Evolutionary conservation across 2,113 vertebrate species (phyloP).

Genomic region (Mustela lutreola): DNA sequence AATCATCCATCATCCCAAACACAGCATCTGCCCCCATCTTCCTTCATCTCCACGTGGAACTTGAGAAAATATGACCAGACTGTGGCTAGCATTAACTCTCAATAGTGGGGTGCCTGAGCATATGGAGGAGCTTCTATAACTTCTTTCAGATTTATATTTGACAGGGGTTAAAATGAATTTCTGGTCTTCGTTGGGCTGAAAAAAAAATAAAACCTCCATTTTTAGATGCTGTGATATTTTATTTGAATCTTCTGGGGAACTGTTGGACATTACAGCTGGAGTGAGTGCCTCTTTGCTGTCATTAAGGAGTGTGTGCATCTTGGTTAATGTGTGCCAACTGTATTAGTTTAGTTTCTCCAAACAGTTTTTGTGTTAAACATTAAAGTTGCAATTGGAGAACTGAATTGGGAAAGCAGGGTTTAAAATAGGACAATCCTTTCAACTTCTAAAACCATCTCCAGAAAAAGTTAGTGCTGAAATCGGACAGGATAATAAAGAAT

Average conservation of each 20-base stretch:
- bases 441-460: conserved; percentile 12
- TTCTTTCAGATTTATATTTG: neutral
- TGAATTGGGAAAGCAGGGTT: neutral
- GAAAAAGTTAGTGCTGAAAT: neutral
- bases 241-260: neutral
- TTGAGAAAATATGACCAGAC: neutral
- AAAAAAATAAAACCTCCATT: neutral
- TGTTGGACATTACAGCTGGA: neutral
- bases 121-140: neutral
- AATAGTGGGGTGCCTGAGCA: neutral
- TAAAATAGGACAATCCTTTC: neutral
- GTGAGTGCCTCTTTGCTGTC: neutral
- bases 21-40: neutral
- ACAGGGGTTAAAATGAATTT: conserved; percentile 2
- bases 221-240: neutral
- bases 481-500: neutral
- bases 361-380: neutral
- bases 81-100: neutral
- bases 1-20: neutral
- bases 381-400: neutral
- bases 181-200: neutral
- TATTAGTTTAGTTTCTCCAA: neutral
- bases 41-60: neutral
- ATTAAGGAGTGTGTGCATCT: neutral
- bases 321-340: neutral